phyloP scores from a whole-genome alignment of 2,113 vertebrate species.

The Paraplagusia blochii region DNA sequence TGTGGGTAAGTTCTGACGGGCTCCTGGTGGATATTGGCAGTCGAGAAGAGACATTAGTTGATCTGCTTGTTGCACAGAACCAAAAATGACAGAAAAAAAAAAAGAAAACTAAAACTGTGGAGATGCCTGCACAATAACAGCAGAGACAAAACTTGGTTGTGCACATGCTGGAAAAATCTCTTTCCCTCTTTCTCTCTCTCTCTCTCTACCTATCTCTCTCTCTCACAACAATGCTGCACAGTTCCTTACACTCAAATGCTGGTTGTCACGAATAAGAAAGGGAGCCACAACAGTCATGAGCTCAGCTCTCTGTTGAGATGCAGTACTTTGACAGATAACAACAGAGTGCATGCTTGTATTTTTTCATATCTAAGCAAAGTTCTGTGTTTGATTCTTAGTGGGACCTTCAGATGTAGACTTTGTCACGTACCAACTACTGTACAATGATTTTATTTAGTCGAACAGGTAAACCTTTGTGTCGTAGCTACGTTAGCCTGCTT shows the following conservation, averaged over 20 bases:
- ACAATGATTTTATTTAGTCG: constrained; percentile 67
- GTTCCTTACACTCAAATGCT: constrained; percentile 45
- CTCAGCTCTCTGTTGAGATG: constrained; percentile 34
- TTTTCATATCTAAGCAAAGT: constrained; percentile 60
- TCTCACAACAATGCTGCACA: constrained; percentile 38
- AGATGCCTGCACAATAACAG: constrained; percentile 48
- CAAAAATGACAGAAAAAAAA: constrained; percentile 30
- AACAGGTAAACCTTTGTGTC: constrained; percentile 69
- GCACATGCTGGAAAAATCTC: constrained; percentile 48
- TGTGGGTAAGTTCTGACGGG: constrained; percentile 59
- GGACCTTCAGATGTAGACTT: constrained; percentile 69
- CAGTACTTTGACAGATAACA: constrained; percentile 42
- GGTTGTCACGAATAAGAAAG: constrained; percentile 52
- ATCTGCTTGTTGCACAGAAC: constrained; percentile 49
- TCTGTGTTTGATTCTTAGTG: constrained; percentile 68
- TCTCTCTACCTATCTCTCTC: not conserved
- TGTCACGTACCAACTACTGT: constrained; percentile 65
- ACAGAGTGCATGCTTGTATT: constrained; percentile 69
- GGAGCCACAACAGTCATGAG: constrained; percentile 32
- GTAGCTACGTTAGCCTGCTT: constrained; percentile 77
- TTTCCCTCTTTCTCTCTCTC: too few relatives aligned
- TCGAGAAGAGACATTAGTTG: constrained; percentile 69
- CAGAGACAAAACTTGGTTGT: constrained; percentile 27
- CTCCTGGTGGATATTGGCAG: constrained; percentile 66
- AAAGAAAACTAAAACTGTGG: constrained; percentile 26